Base-by-base conservation (phyloP, 2,113 vertebrate species). In the Bombycilla garrulus region DNA sequence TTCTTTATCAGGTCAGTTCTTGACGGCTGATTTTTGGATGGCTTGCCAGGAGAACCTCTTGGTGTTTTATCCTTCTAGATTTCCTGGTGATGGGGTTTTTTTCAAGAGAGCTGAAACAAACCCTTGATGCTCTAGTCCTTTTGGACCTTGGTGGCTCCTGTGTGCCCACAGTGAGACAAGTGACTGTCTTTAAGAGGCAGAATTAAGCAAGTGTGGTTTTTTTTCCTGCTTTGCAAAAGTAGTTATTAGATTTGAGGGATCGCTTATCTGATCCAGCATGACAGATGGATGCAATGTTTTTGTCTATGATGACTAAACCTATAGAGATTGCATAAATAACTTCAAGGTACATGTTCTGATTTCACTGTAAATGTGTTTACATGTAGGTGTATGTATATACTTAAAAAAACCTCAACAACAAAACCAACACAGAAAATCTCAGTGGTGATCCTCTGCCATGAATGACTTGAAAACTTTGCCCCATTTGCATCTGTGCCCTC, bases 271-370 rank as follows among this genome's bases (percentile, higher is more conserved):
- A 91, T 91, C 44, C 70, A 92, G 83, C 53, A 20, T 57, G 73
- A 84, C 95, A 93, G 92, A 92, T 92, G 91, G 83, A 78, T 85
- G 66, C 91, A 69, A 38, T 88, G 83, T 74, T 93, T 93, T 87
- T 95, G 78, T 87, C 70, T 95, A 5, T 86, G 91, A 91, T 95
- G 93, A 94, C 81, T 93, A 95, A 94, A 65, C 42, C 71, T 94
- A 62, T 26, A 65, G 78, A 77, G 71, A 66, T 54, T 95, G 67
- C 66, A 58, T 76, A 85, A 93, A 70, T 80, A 91, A 58, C 81
- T 91, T 77, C 4, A 26, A 76, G 77, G 81, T 94, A 85, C 67
- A 20, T 26, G 35, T 80, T 94, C 58, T 47, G 19, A 31, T 83
- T 93, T 81, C 26, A 21, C 25, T 73, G 9, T 40, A 58, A 77